Percentiles rank a stretch among this genome's conserved stretches.
Conservation (phyloP, 2,113 vertebrate species). For the Labeo catla region DNA sequence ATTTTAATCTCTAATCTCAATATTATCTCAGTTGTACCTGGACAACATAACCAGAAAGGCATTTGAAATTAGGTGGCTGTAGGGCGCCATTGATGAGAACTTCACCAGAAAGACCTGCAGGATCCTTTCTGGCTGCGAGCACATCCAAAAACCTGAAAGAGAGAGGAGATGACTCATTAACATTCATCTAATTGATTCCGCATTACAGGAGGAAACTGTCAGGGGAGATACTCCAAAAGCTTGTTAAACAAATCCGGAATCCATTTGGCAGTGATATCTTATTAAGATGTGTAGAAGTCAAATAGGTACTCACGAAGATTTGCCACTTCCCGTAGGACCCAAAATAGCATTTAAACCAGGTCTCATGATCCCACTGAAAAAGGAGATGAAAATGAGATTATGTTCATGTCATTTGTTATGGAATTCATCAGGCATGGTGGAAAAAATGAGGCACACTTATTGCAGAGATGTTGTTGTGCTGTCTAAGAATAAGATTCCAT, state of each 20-base stretch:
- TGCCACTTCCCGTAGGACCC: constrained; percentile 93
- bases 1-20: neutral
- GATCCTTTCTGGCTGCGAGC: constrained; percentile 82
- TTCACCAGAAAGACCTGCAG: constrained; percentile 74
- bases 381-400: constrained; percentile 28
- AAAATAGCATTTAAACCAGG: constrained; percentile 95
- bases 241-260: neutral
- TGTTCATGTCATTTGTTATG: constrained; percentile 21
- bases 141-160: constrained; percentile 81
- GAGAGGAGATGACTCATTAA: neutral
- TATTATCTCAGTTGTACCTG: constrained; percentile 75
- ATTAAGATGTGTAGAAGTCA: neutral
- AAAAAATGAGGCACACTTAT: neutral
- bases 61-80: constrained; percentile 92
- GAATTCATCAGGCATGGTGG: neutral
- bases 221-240: neutral
- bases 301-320: constrained; percentile 91
- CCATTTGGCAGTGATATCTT: constrained; percentile 12
- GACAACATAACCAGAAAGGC: constrained; percentile 91
- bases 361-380: constrained; percentile 91
- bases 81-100: constrained; percentile 84
- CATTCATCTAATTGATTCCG: neutral
- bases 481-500: neutral
- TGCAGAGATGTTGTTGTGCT: neutral
- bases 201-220: neutral